These are phyloP conservation scores for Clanis bilineata DNA, from an alignment of 2,888 invertebrate species.

Conservation along the genomic window DNA sequence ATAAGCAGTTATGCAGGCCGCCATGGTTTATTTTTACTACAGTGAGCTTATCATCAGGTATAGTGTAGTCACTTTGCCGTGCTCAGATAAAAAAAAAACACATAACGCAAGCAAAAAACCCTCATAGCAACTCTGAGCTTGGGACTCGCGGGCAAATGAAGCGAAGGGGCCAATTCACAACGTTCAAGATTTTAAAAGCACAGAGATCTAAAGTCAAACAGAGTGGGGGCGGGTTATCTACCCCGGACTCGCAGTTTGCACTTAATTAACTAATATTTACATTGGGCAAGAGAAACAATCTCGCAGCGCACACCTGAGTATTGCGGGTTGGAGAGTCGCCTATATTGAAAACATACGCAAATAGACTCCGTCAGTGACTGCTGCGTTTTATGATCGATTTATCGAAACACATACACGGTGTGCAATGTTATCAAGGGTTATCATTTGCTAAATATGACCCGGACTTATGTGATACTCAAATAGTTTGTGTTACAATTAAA, in stretches of 20 bases:
- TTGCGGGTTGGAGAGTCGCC: slow-evolving; percentile 57
- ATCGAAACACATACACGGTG: background rate
- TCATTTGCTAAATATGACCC: too few species aligned
- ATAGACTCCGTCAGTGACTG: slow-evolving; percentile 21
- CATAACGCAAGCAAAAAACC: background rate
- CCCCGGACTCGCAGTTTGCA: slow-evolving; percentile 58
- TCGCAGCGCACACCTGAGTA: slow-evolving; percentile 61
- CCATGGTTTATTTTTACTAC: too few species aligned
- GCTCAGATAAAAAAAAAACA: background rate
- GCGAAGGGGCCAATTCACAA: too few species aligned
- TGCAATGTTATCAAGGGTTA: too few species aligned
- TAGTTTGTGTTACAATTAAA: too few species aligned
- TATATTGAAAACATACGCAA: slow-evolving; percentile 38
- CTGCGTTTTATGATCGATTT: background rate
- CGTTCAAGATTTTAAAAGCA: slow-evolving; percentile 30
- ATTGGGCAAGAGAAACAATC: slow-evolving; percentile 70
- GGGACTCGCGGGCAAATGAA: background rate
- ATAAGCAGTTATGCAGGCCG: too few species aligned
- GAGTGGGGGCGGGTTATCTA: slow-evolving; percentile 33
- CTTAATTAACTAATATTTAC: slow-evolving; percentile 82
- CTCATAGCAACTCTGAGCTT: background rate
- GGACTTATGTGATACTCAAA: too few species aligned
- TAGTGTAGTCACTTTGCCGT: too few species aligned
- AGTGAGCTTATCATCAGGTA: too few species aligned
- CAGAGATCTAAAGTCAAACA: slow-evolving; percentile 42